These are phyloP conservation scores for Dolomedes plantarius DNA, from an alignment of 2,888 invertebrate species.

Conservation along the genomic window DNA sequence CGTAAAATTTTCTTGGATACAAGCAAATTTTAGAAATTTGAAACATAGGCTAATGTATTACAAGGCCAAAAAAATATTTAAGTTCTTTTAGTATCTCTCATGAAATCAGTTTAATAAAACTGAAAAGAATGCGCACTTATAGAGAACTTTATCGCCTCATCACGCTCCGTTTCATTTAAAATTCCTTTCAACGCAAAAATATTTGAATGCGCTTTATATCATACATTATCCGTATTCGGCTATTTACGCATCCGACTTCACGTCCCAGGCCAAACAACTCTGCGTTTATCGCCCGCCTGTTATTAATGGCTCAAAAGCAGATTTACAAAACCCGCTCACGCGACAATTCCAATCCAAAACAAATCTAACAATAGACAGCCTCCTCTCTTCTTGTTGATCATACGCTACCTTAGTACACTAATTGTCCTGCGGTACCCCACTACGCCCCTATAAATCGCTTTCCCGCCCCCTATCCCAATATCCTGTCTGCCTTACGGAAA, in stretches of 20 bases:
- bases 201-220: too few relatives aligned
- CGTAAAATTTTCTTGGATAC: too few relatives aligned
- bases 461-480: conserved; percentile 33
- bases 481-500: conserved; percentile 47
- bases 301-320: conserved; percentile 15
- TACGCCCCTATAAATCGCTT: conserved; percentile 20
- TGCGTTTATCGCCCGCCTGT: background rate
- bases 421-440: conserved; percentile 10
- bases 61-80: too few relatives aligned
- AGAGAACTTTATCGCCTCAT: too few relatives aligned
- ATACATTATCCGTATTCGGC: conserved; percentile 6
- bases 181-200: too few relatives aligned
- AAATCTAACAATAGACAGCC: conserved; percentile 20
- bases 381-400: conserved; percentile 11
- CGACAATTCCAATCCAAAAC: conserved; percentile 21
- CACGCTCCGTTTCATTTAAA: too few relatives aligned
- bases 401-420: background rate
- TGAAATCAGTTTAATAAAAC: too few relatives aligned
- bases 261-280: background rate
- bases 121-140: too few relatives aligned
- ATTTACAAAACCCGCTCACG: conserved; percentile 12
- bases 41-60: too few relatives aligned
- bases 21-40: too few relatives aligned
- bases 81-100: too few relatives aligned
- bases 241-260: background rate